Evolutionary conservation across 1,140 invertebrate species (phyloP), one percentile per base, ranked within the genome.

Genomic region (Heliconius congener): DNA sequence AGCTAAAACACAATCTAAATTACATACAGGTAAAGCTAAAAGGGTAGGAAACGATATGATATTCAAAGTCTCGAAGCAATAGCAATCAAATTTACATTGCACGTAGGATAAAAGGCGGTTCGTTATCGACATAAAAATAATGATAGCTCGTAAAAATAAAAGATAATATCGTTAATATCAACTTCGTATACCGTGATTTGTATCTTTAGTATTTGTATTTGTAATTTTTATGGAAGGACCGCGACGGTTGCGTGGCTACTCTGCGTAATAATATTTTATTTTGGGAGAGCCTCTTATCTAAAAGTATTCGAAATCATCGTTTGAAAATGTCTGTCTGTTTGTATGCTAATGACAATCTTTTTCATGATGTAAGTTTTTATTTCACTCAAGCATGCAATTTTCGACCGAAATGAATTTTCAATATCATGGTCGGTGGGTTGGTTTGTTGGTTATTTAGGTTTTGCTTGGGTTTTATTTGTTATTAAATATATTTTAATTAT

Each of bases 201-300:
- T 89, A 85, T 87, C 85, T 85, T 81, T 82, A 82, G 88, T 30
- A 19, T 71, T 76, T 76, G 60, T 46, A 39, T 87, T 90, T 91
- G 87, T 89, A 90, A 90, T 90, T 90, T 91, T 89, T 91, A 91
- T 84, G 82, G 84, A 78, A 76, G 83, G 86, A 87, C 85, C 84
- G 71, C 82, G 79, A 81, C 79, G 83, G 84, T 92, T 80, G 89
- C 90, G 87, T 91, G 90, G 89, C 79, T 84, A 82, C 81, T 76
- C 87, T 85, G 85, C 85, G 86, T 92, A 89, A 90, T 90, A 88
- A 85, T 91, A 90, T 89, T 90, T 92, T 90, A 91, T 89, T 87
- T 91, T 82, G 87, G 88, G 87, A 90, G 88, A 86, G 85, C 80
- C 85, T 85, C 90, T 91, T 91, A 90, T 90, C 89, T 87, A 87